phyloP scores from a whole-genome alignment of 2,888 invertebrate species.

The Lycocerus yunnanus region DNA sequence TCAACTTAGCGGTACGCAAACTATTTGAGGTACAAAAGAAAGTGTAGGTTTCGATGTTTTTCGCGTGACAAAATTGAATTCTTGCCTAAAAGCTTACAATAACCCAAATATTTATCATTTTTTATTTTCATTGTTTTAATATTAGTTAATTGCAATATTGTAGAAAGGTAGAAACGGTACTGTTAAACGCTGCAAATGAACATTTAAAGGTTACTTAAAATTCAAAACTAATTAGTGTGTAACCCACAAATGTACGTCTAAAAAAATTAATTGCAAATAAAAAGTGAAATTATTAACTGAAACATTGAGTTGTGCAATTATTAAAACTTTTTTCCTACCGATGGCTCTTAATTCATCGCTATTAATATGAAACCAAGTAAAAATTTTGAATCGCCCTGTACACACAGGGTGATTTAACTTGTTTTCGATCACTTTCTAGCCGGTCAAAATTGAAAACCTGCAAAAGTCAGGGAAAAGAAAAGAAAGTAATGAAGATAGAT shows the following conservation, averaged over 20 bases:
- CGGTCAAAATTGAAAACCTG: too few relatives aligned
- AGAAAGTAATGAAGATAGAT: too few relatives aligned
- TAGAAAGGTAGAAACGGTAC: not conserved
- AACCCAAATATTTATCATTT: not conserved
- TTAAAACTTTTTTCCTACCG: not conserved
- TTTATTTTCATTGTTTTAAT: not conserved
- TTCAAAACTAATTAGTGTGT: not conserved
- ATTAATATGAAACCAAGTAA: not conserved
- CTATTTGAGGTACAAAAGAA: not conserved
- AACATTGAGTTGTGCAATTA: not conserved
- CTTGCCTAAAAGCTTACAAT: not conserved
- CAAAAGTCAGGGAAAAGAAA: too few relatives aligned
- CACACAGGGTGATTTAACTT: not conserved
- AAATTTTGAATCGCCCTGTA: not conserved
- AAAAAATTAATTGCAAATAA: not conserved
- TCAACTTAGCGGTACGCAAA: not conserved
- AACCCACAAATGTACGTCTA: not conserved
- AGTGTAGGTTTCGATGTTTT: not conserved
- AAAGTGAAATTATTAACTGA: not conserved
- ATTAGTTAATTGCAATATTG: not conserved
- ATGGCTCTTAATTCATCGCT: not conserved
- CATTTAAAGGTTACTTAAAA: not conserved
- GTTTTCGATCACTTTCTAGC: too few relatives aligned
- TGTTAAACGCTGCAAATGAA: not conserved
- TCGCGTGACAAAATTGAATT: not conserved